phyloP scores from a whole-genome alignment of 2,113 vertebrate species.

The Entosphenus tridentatus region DNA sequence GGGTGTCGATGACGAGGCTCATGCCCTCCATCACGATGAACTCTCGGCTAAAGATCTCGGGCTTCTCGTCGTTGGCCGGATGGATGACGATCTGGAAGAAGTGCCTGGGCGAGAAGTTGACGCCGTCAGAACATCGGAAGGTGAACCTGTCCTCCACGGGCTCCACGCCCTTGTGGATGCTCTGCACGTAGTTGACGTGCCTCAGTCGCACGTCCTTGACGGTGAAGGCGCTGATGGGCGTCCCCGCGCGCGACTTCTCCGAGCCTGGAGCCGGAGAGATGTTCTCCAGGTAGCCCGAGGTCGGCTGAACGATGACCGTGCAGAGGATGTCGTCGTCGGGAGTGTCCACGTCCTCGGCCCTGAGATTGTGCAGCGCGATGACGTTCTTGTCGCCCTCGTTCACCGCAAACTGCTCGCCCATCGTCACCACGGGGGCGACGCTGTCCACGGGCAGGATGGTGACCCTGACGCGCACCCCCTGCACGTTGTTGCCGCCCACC shows the following conservation, averaged over 20 bases:
- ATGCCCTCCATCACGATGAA: slow-evolving; percentile 27
- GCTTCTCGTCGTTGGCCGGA: slow-evolving; percentile 22
- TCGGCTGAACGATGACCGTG: slow-evolving; percentile 18
- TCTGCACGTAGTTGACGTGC: slow-evolving; percentile 23
- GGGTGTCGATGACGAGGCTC: slow-evolving; percentile 22
- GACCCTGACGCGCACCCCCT: slow-evolving; percentile 18
- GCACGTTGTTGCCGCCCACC: slow-evolving; percentile 15
- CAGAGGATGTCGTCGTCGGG: slow-evolving; percentile 21
- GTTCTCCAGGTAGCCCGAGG: slow-evolving; percentile 25
- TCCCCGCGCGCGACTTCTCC: slow-evolving; percentile 17
- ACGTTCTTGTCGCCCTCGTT: slow-evolving; percentile 40
- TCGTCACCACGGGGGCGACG: slow-evolving; percentile 27
- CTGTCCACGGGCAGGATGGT: slow-evolving; percentile 21
- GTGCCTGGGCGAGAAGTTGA: slow-evolving; percentile 18
- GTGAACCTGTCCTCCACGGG: slow-evolving; percentile 19
- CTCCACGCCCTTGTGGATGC: slow-evolving; percentile 22
- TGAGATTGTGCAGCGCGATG: slow-evolving; percentile 20
- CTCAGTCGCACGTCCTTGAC: slow-evolving; percentile 17
- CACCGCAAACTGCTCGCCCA: slow-evolving; percentile 25
- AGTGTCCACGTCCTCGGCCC: slow-evolving; percentile 18
- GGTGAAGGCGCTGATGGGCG: slow-evolving; percentile 23
- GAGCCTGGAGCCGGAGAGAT: slow-evolving; percentile 20
- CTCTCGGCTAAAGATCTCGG: slow-evolving; percentile 16
- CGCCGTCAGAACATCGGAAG: slow-evolving; percentile 23
- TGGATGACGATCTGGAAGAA: slow-evolving; percentile 22